These are phyloP conservation scores for Anguilla pacifica DNA, from an alignment of 2,797 vertebrate species.

Conservation along the genomic window DNA sequence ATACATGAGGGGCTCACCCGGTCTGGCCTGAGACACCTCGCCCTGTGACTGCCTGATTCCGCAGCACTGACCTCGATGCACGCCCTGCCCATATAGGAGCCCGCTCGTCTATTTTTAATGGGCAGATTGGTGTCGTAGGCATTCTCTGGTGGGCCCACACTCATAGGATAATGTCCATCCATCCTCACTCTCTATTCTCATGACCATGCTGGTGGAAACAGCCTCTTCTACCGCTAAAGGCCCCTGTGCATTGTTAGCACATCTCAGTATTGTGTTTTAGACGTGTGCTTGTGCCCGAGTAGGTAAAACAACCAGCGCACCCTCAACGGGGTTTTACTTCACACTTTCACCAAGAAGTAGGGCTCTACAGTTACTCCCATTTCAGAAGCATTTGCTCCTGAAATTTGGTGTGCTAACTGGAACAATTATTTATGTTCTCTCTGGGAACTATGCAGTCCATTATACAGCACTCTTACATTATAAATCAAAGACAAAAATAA, in stretches of 20 bases:
- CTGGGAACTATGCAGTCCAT: too few relatives aligned
- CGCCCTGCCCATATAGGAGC: not conserved
- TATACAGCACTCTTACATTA: not conserved
- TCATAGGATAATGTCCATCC: slow-evolving; percentile 32
- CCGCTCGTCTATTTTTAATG: slow-evolving; percentile 25
- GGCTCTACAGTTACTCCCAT: not conserved
- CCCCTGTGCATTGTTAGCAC: not conserved
- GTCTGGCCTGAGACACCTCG: not conserved
- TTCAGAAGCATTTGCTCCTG: too few relatives aligned
- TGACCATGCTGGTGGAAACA: not conserved
- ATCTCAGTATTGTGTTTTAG: not conserved
- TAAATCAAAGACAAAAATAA: not conserved
- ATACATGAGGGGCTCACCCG: too few relatives aligned
- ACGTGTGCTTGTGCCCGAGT: not conserved
- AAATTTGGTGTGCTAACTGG: too few relatives aligned
- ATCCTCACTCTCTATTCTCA: slow-evolving; percentile 14
- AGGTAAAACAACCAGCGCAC: not conserved
- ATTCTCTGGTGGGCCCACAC: not conserved
- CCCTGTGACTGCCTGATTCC: not conserved
- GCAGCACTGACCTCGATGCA: not conserved
- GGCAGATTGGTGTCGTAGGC: slow-evolving; percentile 14
- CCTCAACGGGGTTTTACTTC: not conserved
- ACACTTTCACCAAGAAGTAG: not conserved
- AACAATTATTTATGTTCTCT: too few relatives aligned
- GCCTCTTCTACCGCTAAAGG: slow-evolving; percentile 17